These are phyloP conservation scores for Spilosoma lubricipeda DNA, from an alignment of 2,888 invertebrate species.

Conservation along the genomic window DNA sequence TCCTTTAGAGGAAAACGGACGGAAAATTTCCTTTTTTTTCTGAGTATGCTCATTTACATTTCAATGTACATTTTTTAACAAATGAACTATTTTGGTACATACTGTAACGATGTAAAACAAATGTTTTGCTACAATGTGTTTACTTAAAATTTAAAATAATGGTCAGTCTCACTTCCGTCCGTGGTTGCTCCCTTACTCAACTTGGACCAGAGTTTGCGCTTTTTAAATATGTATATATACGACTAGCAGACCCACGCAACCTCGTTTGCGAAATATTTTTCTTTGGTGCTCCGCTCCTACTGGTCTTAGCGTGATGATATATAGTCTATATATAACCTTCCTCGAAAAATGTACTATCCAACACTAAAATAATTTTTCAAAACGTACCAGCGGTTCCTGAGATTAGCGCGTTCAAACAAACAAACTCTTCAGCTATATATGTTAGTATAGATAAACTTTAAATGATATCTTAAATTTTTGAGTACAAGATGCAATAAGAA, in stretches of 20 bases:
- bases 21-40: not conserved
- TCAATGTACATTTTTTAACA: not conserved
- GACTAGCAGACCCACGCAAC: no score
- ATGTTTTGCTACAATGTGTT: not conserved
- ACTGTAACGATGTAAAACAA: not conserved
- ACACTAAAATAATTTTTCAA: no score
- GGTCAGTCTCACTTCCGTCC: not conserved
- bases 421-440: no score
- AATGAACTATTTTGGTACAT: not conserved
- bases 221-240: not conserved
- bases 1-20: not conserved
- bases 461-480: not conserved
- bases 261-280: no score
- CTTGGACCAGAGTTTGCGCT: not conserved
- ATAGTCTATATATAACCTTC: no score
- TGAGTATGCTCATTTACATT: not conserved
- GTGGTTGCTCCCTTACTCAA: not conserved
- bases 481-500: not conserved
- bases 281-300: no score
- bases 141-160: not conserved
- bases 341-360: no score
- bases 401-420: no score
- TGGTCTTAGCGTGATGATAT: no score
- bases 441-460: no score
- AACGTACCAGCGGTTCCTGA: no score